These are phyloP conservation scores for Ifrita kowaldi DNA, from an alignment of 2,113 vertebrate species.

Conservation along the genomic window DNA sequence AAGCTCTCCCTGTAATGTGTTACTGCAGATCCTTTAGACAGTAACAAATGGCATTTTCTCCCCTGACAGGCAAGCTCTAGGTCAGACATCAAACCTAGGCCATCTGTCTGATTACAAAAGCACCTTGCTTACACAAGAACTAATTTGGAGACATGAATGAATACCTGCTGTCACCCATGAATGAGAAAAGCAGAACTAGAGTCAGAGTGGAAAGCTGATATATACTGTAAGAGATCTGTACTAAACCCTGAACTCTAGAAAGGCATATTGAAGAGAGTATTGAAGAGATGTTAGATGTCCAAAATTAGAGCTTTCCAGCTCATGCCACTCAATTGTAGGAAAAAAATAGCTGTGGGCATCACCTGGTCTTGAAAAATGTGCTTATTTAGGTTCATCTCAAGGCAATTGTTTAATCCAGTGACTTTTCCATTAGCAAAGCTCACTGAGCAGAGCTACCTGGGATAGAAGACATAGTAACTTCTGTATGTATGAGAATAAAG, in stretches of 20 bases:
- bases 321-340: not conserved
- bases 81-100: not conserved
- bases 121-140: not conserved
- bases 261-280: not conserved
- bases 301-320: not conserved
- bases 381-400: not conserved
- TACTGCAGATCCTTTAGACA: not conserved
- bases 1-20: not conserved
- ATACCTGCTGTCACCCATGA: not conserved
- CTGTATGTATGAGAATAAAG: not conserved
- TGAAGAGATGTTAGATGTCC: not conserved
- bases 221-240: not conserved
- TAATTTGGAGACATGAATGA: not conserved
- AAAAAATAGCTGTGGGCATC: not conserved
- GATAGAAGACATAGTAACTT: not conserved
- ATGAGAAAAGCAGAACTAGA: not conserved
- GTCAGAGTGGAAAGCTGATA: not conserved
- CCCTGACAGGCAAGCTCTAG: not conserved
- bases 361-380: not conserved
- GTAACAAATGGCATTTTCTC: not conserved
- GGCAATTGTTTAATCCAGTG: not conserved
- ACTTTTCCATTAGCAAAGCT: not conserved
- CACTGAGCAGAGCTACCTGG: not conserved
- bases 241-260: not conserved
- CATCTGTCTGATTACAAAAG: not conserved